phyloP scores from a whole-genome alignment of 2,888 invertebrate species.

The Aspidiotus rigidus region DNA sequence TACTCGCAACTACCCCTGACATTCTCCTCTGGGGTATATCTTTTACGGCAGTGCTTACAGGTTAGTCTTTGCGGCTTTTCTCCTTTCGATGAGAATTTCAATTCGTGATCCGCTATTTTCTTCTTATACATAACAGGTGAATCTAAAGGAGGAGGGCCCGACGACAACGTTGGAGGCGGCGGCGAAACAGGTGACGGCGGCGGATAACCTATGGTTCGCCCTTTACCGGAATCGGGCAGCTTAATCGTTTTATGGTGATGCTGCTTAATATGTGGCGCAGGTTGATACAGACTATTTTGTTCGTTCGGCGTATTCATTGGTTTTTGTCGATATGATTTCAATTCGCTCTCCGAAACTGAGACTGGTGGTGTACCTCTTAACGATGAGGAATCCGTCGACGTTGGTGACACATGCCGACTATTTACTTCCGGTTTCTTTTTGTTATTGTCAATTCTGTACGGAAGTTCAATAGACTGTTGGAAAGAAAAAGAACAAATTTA shows the following conservation, averaged over 20 bases:
- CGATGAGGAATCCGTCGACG: slow-evolving; percentile 44
- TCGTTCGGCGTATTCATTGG: slow-evolving; percentile 45
- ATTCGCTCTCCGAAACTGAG: slow-evolving; percentile 40
- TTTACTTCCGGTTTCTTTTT: slow-evolving; percentile 53
- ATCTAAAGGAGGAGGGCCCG: not conserved
- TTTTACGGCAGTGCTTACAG: slow-evolving; percentile 61
- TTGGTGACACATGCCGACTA: slow-evolving; percentile 41
- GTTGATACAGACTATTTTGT: slow-evolving; percentile 14
- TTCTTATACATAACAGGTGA: not conserved
- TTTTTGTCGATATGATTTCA: slow-evolving; percentile 44
- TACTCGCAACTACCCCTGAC: slow-evolving; percentile 73
- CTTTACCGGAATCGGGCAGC: not conserved
- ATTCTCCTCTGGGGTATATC: slow-evolving; percentile 75
- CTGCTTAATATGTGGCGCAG: slow-evolving; percentile 38
- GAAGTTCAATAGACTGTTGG: slow-evolving; percentile 75
- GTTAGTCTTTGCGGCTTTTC: slow-evolving; percentile 40
- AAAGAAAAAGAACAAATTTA: no score
- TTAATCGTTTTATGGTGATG: not conserved
- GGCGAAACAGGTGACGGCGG: slow-evolving; percentile 38
- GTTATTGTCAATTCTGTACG: slow-evolving; percentile 41
- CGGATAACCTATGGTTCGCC: slow-evolving; percentile 39
- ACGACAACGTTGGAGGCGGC: not conserved
- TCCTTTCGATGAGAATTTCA: not conserved
- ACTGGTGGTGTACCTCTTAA: slow-evolving; percentile 34
- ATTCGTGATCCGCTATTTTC: not conserved